Evolutionary conservation across 2,888 invertebrate genomes (phyloP), one percentile per base, ranked within the genome.

Genomic region (Molorchus minor): DNA sequence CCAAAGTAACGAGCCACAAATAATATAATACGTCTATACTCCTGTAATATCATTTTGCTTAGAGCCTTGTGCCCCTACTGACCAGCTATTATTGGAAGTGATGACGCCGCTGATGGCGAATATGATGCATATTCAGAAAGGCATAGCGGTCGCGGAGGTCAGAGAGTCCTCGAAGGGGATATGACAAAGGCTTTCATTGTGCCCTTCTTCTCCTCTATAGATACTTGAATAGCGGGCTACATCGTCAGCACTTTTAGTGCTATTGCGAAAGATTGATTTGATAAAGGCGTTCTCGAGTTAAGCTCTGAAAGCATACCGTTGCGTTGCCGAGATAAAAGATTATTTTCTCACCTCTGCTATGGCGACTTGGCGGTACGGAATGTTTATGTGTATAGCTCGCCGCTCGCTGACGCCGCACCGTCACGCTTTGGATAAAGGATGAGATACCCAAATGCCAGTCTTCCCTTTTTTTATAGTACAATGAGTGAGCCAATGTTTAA

Each of bases 231-330:
- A 65, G 74, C 74, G 70, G 64, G 75, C 74, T 72, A 75, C 76
- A 70, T 67, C 76, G 77, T 78, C 78, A 79, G 78, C 78, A 76
- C 75, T 79, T 79, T 79, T 71, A 69, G 67, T 63, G 72, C 74
- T 74, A 75, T 76, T 77, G 71, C 71, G 68, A 75, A 74, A 78
- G 79, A 79, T 79, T 78, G 77, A 79, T 78, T 79, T 76, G 79
- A 79, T 79, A 78, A 78, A 75, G 77, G 77, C 77, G 75, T 75
- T 73, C 71, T 76, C 71, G 25, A 58, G 56, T 51, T 49, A 54
- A 56, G 51, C 56, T 54, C 66, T 70, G 73, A 75, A 74, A 72
- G 73, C 71, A 64, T 61, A 59, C 61, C 64, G 56, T 60, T 61
- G 55, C 64, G 65, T 65, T 41, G 47, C 57, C 65, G 51, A 68